Percentiles rank a stretch among this genome's conserved stretches.
Conservation (phyloP, 2,888 invertebrate species). For the Philereme transversata region DNA sequence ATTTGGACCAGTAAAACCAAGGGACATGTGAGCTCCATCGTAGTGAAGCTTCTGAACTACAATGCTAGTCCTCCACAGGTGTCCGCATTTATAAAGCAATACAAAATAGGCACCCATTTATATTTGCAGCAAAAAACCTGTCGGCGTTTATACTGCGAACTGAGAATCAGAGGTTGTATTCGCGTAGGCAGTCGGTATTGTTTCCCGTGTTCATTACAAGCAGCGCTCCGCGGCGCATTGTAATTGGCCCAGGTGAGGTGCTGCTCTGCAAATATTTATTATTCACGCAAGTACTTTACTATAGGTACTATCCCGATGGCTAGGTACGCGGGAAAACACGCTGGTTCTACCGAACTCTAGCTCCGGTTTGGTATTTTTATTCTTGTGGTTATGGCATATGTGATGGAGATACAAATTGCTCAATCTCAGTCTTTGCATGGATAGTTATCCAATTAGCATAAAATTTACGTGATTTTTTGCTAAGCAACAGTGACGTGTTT, state of each 20-base stretch:
- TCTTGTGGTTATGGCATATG: conserved; percentile 37
- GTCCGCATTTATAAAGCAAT: conserved; percentile 78
- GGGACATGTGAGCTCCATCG: conserved; percentile 72
- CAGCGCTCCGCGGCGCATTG: conserved; percentile 48
- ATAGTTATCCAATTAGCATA: conserved; percentile 30
- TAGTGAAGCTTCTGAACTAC: conserved; percentile 70
- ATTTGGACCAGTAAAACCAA: conserved; percentile 57
- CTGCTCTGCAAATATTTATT: conserved; percentile 51
- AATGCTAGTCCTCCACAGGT: conserved; percentile 64
- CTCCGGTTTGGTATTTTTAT: conserved; percentile 44
- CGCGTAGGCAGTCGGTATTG: conserved; percentile 63
- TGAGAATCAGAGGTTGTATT: conserved; percentile 67
- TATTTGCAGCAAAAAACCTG: conserved; percentile 75
- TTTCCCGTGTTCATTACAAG: conserved; percentile 58
- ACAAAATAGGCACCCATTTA: conserved; percentile 71
- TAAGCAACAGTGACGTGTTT: conserved; percentile 22
- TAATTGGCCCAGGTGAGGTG: conserved; percentile 42
- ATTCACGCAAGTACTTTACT: conserved; percentile 42
- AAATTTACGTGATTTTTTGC: conserved; percentile 23
- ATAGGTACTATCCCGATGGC: conserved; percentile 34
- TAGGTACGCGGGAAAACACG: conserved; percentile 48
- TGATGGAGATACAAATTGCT: conserved; percentile 40
- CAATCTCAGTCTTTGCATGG: conserved; percentile 25
- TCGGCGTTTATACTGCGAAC: conserved; percentile 71
- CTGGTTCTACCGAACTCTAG: conserved; percentile 40